phyloP scores from a whole-genome alignment of 2,113 vertebrate genomes.

The Bufo bufo region DNA sequence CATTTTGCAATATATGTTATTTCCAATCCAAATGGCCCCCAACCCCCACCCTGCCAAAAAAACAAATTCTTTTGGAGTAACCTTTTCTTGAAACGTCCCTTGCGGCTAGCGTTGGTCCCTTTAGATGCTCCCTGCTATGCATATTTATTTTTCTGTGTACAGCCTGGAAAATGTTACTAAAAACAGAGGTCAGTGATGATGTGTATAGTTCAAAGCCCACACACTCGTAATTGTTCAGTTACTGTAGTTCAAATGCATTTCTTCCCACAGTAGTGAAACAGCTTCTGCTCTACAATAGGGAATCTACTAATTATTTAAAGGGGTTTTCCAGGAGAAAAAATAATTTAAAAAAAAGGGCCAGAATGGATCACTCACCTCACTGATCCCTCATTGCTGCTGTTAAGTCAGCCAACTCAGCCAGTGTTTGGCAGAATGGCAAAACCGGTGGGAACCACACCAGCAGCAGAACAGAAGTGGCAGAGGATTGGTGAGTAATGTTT shows the following conservation, averaged over 20 bases:
- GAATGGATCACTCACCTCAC: too few relatives aligned
- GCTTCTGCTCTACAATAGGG: neutral
- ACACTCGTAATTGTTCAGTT: conserved; percentile 28
- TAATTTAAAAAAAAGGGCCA: too few relatives aligned
- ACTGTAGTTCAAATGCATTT: conserved; percentile 22
- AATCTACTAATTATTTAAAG: neutral
- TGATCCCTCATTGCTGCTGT: too few relatives aligned
- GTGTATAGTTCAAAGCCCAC: conserved; percentile 39
- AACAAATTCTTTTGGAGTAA: neutral
- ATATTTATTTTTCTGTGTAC: conserved; percentile 37
- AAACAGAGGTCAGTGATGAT: conserved; percentile 40
- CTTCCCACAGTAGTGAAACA: conserved; percentile 50
- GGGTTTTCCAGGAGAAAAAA: too few relatives aligned
- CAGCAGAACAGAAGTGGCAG: too few relatives aligned
- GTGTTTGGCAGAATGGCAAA: too few relatives aligned
- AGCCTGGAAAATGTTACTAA: conserved; percentile 43
- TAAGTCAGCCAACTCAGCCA: too few relatives aligned
- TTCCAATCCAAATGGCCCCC: neutral
- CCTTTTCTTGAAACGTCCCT: neutral
- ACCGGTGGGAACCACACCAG: too few relatives aligned
- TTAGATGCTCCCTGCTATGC: neutral
- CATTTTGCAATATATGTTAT: neutral
- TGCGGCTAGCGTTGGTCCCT: neutral
- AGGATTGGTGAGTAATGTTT: too few relatives aligned
- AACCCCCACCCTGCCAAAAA: neutral